Conservation (phyloP, 2,797 vertebrate genomes). For the Malacoraja senta region DNA sequence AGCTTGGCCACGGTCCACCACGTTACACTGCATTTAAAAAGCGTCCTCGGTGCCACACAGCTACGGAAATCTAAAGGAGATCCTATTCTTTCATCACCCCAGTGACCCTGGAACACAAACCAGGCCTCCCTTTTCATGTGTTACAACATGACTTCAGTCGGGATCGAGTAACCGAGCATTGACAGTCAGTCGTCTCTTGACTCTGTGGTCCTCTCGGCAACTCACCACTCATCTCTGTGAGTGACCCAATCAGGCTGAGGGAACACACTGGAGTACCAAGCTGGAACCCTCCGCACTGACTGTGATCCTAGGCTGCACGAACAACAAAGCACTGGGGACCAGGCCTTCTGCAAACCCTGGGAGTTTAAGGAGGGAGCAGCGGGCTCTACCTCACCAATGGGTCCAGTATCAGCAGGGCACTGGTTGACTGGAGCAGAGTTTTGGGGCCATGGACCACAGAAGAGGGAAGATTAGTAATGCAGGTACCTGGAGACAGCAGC, state of each 20-base stretch:
- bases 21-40: too few relatives aligned
- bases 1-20: too few relatives aligned
- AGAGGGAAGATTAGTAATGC: neutral
- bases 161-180: neutral
- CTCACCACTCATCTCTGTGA: neutral
- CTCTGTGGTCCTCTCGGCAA: neutral
- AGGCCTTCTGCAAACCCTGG: neutral
- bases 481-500: conserved; percentile 12
- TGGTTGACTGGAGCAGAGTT: too few relatives aligned
- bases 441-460: too few relatives aligned
- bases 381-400: neutral
- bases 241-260: neutral
- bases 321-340: neutral
- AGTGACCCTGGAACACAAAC: neutral
- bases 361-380: neutral
- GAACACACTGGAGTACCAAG: neutral
- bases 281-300: too few relatives aligned
- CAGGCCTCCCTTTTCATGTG: too few relatives aligned
- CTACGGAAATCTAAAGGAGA: too few relatives aligned
- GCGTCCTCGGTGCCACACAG: too few relatives aligned
- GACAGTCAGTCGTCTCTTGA: neutral
- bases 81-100: neutral
- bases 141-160: neutral
- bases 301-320: neutral
- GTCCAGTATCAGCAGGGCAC: too few relatives aligned